Base-by-base conservation (phyloP, 2,888 invertebrate species). In the Silvanus unidentatus region DNA sequence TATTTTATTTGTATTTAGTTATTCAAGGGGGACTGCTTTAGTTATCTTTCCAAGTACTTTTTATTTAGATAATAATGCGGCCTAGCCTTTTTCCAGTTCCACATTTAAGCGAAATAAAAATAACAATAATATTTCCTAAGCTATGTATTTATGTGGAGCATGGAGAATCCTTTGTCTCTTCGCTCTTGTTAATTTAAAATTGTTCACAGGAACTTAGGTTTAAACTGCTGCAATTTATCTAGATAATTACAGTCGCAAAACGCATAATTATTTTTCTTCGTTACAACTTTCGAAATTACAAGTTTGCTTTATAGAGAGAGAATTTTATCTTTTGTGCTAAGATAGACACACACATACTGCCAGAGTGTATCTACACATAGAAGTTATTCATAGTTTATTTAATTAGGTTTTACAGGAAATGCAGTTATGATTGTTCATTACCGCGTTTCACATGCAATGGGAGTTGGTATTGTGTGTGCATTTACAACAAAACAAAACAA, bases 1-100 rank as follows among this genome's bases (percentile, higher is more conserved):
- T 54, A 57, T 59, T 62, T 58, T 57, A 56, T 59, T 61, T 60
- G 53, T 52, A 48, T 22, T 22, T 22, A 22, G 22, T 55, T 59
- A 58, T 59, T 59, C 54, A 50, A 55, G 55, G 39, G 30, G 11
- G 16, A 14, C 36, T 53, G 51, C 49, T 49, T 57, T 50, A 40
- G 40, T 47, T 49, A 53, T 45, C 47, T 42, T 34, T 45, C 50
- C 50, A 22, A 22, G 22, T 22, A 22, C 22, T 22, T 22, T 22
- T 22, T 22, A 22, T 22, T 22, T 22, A 22, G 22, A 22, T 22
- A 22, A 22, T 22, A 55, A 57, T 57, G 53, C 48, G 49, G 50
- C 46, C 28, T 44, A 45, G 39, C 16, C 39, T 22, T 22, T 22
- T 22, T n/a, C n/a, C n/a, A n/a, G n/a, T n/a, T n/a, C n/a, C n/a